phyloP scores from a whole-genome alignment of 2,888 invertebrate genomes.

The Cephalotes varians region DNA sequence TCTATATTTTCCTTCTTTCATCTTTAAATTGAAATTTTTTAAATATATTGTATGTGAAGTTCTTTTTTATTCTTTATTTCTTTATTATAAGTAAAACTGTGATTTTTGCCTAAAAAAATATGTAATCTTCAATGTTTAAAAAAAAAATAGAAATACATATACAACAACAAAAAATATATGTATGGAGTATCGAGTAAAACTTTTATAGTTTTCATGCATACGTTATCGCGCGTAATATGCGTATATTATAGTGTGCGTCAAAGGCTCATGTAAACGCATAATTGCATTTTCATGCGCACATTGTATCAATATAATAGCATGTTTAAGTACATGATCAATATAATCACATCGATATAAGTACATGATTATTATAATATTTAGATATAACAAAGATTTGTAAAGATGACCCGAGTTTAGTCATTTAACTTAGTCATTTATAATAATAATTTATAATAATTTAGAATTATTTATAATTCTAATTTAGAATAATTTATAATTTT shows the following conservation, averaged over 20 bases:
- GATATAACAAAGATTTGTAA: background rate
- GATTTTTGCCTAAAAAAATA: background rate
- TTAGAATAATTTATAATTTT: too few species aligned
- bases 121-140: background rate
- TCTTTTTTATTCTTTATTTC: background rate
- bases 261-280: background rate
- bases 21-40: background rate
- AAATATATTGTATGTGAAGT: background rate
- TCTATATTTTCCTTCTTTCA: background rate
- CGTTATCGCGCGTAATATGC: background rate
- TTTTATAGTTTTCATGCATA: background rate
- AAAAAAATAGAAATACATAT: background rate
- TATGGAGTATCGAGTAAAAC: background rate
- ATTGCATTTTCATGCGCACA: background rate
- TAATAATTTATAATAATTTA: too few species aligned
- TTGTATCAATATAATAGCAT: background rate
- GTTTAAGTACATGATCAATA: too few species aligned
- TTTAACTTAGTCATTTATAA: too few species aligned
- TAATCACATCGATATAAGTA: background rate
- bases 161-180: constrained; percentile 6
- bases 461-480: too few species aligned
- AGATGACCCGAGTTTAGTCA: background rate
- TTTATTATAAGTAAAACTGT: background rate
- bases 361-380: background rate
- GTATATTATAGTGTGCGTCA: background rate